Percentiles rank a stretch among this genome's conserved stretches.
Conservation (phyloP, 2,888 invertebrate species). For the Andricus curvator region DNA sequence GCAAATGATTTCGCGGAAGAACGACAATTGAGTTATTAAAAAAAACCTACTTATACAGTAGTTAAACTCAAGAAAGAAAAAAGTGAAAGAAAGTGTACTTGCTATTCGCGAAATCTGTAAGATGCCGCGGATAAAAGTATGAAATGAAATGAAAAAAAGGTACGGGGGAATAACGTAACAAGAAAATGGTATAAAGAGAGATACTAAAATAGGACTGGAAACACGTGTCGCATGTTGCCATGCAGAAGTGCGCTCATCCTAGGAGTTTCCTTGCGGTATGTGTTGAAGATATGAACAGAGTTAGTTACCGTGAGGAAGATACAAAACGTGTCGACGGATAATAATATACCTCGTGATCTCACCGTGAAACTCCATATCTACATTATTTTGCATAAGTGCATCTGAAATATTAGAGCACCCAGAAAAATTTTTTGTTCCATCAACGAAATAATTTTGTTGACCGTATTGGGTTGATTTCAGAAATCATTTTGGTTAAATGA, state of each 20-base stretch:
- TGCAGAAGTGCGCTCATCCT: constrained; percentile 49
- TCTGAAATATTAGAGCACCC: neutral
- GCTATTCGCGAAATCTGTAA: constrained; percentile 25
- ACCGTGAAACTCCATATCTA: constrained; percentile 45
- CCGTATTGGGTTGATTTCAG: too few relatives aligned
- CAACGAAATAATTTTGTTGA: too few relatives aligned
- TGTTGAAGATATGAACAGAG: constrained; percentile 29
- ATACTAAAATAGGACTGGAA: constrained; percentile 43
- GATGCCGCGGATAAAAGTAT: constrained; percentile 20
- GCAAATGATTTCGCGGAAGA: neutral
- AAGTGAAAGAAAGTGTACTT: neutral
- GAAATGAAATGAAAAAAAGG: constrained; percentile 1
- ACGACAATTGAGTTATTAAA: neutral
- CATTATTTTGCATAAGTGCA: neutral
- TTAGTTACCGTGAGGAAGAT: neutral
- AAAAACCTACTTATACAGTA: neutral
- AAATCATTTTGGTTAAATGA: too few relatives aligned
- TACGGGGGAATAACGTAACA: neutral
- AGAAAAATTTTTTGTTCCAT: too few relatives aligned
- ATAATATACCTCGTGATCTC: constrained; percentile 52
- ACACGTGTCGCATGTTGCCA: constrained; percentile 50
- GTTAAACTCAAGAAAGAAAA: neutral
- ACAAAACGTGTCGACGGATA: constrained; percentile 48
- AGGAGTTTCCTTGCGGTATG: constrained; percentile 38
- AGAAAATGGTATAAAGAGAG: constrained; percentile 17